phyloP scores from a whole-genome alignment of 2,797 vertebrate genomes.

The Mycteria americana region DNA sequence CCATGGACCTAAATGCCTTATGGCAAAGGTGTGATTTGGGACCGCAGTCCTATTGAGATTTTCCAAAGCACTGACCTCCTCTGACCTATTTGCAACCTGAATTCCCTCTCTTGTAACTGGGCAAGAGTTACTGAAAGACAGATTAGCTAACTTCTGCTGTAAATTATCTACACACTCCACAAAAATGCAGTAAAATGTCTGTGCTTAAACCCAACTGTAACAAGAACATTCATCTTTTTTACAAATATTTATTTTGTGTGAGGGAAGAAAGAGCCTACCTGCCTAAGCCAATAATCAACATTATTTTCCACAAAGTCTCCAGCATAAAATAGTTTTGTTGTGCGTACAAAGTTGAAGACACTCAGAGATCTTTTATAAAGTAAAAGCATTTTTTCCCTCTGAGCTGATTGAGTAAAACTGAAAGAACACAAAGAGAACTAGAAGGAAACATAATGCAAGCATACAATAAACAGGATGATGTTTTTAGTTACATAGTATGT shows the following conservation, averaged over 20 bases:
- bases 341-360: background rate
- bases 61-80: conserved; percentile 2
- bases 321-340: background rate
- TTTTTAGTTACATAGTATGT: background rate
- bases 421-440: background rate
- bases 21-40: background rate
- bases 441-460: conserved; percentile 5
- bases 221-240: background rate
- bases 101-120: background rate
- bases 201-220: background rate
- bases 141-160: background rate
- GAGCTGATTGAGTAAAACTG: background rate
- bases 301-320: background rate
- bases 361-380: background rate
- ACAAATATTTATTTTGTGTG: background rate
- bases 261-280: background rate
- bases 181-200: background rate
- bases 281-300: background rate
- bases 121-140: background rate
- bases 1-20: background rate
- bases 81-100: background rate
- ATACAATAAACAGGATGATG: background rate
- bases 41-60: background rate
- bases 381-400: background rate
- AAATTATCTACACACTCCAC: background rate